Percentiles rank a stretch among this genome's conserved stretches.
phyloP scores from a whole-genome alignment of 1,140 invertebrate species.

The Hylyphantes graminicola region DNA sequence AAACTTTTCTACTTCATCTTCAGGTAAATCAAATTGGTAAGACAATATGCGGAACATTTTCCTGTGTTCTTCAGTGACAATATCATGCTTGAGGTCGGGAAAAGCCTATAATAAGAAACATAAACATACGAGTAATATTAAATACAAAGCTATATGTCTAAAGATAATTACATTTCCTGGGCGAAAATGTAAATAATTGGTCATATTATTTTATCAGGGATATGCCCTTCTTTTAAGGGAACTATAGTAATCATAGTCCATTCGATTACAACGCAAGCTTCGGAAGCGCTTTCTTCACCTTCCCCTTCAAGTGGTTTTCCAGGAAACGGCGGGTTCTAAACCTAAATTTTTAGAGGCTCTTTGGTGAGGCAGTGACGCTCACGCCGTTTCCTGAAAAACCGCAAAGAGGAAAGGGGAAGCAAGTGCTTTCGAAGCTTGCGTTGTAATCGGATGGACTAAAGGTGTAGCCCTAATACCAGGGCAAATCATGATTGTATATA shows the following conservation, averaged over 20 bases:
- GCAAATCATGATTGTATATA: too few relatives aligned
- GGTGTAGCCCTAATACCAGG: too few relatives aligned
- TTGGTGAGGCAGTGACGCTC: not conserved
- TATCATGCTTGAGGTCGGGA: constrained; percentile 11
- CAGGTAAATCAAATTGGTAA: constrained; percentile 36
- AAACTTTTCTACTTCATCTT: constrained; percentile 50
- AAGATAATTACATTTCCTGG: too few relatives aligned
- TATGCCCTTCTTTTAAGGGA: too few relatives aligned
- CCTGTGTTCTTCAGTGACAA: constrained; percentile 33
- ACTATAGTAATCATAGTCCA: too few relatives aligned
- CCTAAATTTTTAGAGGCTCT: not conserved
- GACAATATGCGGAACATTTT: constrained; percentile 39
- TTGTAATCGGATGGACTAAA: not conserved
- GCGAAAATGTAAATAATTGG: too few relatives aligned
- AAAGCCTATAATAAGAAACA: constrained; percentile 1
- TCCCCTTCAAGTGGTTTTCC: too few relatives aligned
- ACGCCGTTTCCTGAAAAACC: too few relatives aligned
- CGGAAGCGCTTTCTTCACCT: not conserved
- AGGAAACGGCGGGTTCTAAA: too few relatives aligned
- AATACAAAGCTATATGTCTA: too few relatives aligned
- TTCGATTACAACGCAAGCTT: too few relatives aligned
- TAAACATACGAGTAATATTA: not conserved
- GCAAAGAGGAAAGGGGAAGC: not conserved
- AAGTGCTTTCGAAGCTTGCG: not conserved
- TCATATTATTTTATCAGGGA: too few relatives aligned